A percentile compares a stretch with the other conserved stretches of the same genome.
Evolutionary conservation across 2,113 vertebrate genomes (phyloP).

Genomic region (Rhinolophus ferrumequinum): DNA sequence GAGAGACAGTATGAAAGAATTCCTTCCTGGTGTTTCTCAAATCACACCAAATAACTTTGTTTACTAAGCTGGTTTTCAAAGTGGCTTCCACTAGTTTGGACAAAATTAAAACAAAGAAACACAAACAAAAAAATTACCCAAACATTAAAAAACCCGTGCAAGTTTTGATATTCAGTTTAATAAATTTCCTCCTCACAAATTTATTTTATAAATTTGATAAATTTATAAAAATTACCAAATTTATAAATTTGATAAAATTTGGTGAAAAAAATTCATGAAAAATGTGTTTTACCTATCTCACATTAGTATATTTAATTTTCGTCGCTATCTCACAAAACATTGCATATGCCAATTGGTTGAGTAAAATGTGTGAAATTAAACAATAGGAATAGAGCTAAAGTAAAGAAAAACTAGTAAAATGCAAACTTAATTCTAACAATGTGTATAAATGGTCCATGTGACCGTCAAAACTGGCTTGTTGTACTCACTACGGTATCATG

Average conservation of each 20-base stretch:
- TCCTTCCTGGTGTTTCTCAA: neutral
- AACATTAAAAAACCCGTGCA: neutral
- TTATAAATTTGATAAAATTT: neutral
- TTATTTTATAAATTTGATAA: no score
- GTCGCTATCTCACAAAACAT: neutral
- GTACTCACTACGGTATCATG: neutral
- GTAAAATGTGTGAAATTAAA: neutral
- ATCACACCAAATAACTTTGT: neutral
- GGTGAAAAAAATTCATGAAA: neutral
- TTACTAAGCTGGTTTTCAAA: neutral
- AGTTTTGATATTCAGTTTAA: neutral
- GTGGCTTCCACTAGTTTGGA: neutral
- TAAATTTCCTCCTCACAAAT: neutral
- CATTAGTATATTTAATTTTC: no score
- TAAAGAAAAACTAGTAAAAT: neutral
- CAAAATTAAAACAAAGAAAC: neutral
- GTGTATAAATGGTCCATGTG: neutral
- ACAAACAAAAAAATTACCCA: neutral
- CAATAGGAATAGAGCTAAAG: neutral
- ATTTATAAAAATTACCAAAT: neutral
- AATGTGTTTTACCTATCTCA: neutral
- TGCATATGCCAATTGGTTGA: neutral
- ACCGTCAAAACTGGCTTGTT: neutral
- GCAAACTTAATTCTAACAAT: neutral
- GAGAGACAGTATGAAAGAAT: neutral